These are phyloP conservation scores for Gastracanthus pulcherrimus DNA, from an alignment of 2,888 invertebrate species.

Conservation along the genomic window DNA sequence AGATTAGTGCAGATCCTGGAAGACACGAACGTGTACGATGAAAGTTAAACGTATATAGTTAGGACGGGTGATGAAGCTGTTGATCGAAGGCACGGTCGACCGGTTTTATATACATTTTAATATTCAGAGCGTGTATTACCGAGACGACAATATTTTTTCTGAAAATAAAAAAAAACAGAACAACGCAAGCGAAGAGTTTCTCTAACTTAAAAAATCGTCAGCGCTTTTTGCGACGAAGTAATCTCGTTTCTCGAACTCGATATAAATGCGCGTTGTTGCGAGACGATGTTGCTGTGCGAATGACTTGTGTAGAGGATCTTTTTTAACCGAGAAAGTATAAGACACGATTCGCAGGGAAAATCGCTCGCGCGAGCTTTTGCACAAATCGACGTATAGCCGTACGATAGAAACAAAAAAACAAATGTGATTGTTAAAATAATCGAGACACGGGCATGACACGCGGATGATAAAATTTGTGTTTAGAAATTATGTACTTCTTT, in stretches of 20 bases:
- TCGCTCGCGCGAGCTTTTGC: background rate
- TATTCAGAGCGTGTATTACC: conserved; percentile 40
- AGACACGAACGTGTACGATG: too few species aligned
- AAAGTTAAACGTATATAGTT: background rate
- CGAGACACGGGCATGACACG: conserved; percentile 10
- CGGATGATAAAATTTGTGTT: background rate
- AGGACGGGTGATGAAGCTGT: conserved; percentile 5
- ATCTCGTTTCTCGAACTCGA: background rate
- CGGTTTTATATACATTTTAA: conserved; percentile 48
- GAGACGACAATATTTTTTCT: conserved; percentile 34
- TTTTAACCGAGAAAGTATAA: background rate
- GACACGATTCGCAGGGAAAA: background rate
- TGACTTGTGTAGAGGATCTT: background rate
- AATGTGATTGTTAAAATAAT: conserved; percentile 20
- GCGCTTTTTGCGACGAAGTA: conserved; percentile 27
- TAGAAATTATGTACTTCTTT: conserved; percentile 6
- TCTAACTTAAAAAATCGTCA: conserved; percentile 27
- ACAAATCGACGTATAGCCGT: background rate
- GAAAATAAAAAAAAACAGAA: background rate
- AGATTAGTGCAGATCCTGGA: too few species aligned
- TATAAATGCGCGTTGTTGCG: background rate
- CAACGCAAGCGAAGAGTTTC: background rate
- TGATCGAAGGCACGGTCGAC: conserved; percentile 2
- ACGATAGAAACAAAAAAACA: background rate
- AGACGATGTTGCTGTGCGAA: conserved; percentile 20